These are phyloP conservation scores for Cataglyphis hispanica DNA, from an alignment of 1,140 invertebrate genomes.

Conservation along the genomic window DNA sequence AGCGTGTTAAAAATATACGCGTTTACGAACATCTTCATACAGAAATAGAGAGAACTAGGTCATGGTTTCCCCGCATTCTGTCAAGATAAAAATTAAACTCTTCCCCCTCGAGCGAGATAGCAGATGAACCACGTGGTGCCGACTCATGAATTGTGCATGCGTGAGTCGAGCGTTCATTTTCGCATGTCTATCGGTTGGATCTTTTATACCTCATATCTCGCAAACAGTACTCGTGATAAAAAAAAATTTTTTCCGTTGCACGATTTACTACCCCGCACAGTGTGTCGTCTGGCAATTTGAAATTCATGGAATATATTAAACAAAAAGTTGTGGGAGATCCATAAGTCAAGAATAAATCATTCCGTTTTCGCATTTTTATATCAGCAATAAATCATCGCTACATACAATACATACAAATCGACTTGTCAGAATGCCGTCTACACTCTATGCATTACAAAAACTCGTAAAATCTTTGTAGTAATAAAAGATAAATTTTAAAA, in stretches of 20 bases:
- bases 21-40: neutral
- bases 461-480: too few relatives aligned
- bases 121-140: constrained; percentile 13
- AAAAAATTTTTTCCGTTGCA: neutral
- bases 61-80: constrained; percentile 9
- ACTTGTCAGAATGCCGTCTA: neutral
- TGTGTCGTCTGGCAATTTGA: constrained; percentile 11
- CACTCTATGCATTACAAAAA: too few relatives aligned
- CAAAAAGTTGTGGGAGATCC: neutral
- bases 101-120: neutral
- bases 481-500: neutral
- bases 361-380: neutral
- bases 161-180: constrained; percentile 33
- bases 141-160: constrained; percentile 54
- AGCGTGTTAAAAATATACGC: constrained; percentile 9
- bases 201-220: constrained; percentile 17
- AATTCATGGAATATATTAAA: constrained; percentile 57
- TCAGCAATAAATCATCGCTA: constrained; percentile 11
- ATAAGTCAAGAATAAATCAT: constrained; percentile 25
- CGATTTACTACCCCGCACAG: neutral
- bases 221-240: neutral
- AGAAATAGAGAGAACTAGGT: constrained; percentile 30
- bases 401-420: neutral
- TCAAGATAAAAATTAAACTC: constrained; percentile 44
- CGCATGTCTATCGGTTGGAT: constrained; percentile 46